A percentile compares a stretch with the other conserved stretches of the same genome.
Evolutionary conservation across 1,140 invertebrate genomes (phyloP).

Genomic region (Hycleus cichorii): DNA sequence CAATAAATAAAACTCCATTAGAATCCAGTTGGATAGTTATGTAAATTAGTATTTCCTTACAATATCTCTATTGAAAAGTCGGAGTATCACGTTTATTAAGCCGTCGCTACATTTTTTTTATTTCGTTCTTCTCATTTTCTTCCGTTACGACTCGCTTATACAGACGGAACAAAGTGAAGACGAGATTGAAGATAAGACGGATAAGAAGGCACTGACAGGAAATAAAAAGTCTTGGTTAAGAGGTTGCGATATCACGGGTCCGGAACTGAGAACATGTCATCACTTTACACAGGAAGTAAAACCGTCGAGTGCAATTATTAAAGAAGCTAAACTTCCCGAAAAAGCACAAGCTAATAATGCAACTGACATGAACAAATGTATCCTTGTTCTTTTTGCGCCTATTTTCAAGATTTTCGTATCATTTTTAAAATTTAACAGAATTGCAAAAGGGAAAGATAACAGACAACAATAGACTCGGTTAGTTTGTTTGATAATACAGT

Average conservation of each 20-base stretch:
- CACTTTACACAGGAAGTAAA: slow-evolving; percentile 19
- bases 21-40: not conserved
- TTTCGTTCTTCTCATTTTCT: too few relatives aligned
- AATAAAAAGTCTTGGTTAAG: slow-evolving; percentile 13
- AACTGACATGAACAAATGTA: too few relatives aligned
- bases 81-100: too few relatives aligned
- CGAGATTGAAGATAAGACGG: slow-evolving; percentile 12
- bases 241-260: slow-evolving; percentile 12
- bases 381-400: too few relatives aligned
- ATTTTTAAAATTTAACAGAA: not conserved
- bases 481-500: too few relatives aligned
- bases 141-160: not conserved
- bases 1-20: not conserved
- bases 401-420: too few relatives aligned
- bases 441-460: not conserved
- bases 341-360: too few relatives aligned
- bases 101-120: too few relatives aligned
- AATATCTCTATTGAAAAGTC: too few relatives aligned
- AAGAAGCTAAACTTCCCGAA: slow-evolving; percentile 2
- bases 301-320: slow-evolving; percentile 18
- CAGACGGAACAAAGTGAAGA: slow-evolving; percentile 7
- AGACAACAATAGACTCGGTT: too few relatives aligned
- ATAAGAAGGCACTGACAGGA: slow-evolving; percentile 13
- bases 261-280: slow-evolving; percentile 18
- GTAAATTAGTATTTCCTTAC: not conserved